Base-by-base conservation (phyloP, 2,888 invertebrate genomes). In the Unio pictorum region DNA sequence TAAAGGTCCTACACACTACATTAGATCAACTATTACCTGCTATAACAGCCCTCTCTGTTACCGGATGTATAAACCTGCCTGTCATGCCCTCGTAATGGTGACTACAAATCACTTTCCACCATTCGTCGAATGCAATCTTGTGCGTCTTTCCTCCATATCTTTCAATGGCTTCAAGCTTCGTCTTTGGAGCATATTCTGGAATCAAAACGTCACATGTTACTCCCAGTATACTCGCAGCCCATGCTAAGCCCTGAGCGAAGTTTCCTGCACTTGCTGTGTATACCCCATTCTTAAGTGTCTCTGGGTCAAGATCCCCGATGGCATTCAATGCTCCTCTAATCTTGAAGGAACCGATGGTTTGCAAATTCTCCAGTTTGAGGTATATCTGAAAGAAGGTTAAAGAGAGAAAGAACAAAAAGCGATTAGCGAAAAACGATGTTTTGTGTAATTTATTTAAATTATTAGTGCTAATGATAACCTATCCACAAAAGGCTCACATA, bases 191-290 rank as follows among this genome's bases (percentile, higher is more conserved):
- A 66, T 83, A 77, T 28, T 85, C 84, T 23, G 87, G 87, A 17
- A 84, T 83, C n/a, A 87, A 58, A 7, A 87, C 78, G n/a, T 83
- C 70, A 68, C 87, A 87, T 0, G 79, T 72, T 17, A 85, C 65
- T 3, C 74, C 75, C 26, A 76, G 66, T 61, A 80, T 70, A 45
- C 72, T 71, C 17, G 84, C 81, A 69, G 75, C 81, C 81, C 83
- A 86, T 20, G 88, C 81, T 45, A 87, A 71, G 18, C 86, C 88
- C 72, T 86, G 86, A 7, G 87, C 87, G 75, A 89, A 88, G 69
- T 89, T 89, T 1, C 88, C 88, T 7, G 86, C 84, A 74, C 88
- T 88, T 11, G 85, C 84, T n/a, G 87, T 87, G 68, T 82, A 86
- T 1, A 89, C 85, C 3, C 88, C 87, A 34, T 76, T 11, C 28